phyloP scores from a whole-genome alignment of 2,113 vertebrate genomes.

The Rhea pennata region DNA sequence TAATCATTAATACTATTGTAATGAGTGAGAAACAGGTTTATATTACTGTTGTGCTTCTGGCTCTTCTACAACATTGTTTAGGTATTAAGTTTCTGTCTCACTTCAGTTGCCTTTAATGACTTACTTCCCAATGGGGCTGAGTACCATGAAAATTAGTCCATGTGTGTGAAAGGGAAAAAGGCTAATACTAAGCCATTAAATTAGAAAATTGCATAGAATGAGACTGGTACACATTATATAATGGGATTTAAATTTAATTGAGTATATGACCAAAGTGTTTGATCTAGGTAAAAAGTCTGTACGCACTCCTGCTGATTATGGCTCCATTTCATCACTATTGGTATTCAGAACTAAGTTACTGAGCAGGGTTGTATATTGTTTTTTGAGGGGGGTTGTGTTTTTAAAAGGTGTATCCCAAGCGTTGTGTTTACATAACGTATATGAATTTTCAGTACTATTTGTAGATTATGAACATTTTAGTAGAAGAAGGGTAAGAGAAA shows the following conservation, averaged over 20 bases:
- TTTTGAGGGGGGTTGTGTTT: neutral
- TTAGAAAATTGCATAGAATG: constrained; percentile 70
- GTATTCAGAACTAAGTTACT: constrained; percentile 29
- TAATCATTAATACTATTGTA: neutral
- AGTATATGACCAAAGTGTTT: constrained; percentile 64
- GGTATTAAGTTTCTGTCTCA: constrained; percentile 47
- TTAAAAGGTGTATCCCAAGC: neutral
- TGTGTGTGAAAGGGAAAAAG: constrained; percentile 56
- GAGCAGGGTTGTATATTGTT: neutral
- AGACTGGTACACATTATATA: constrained; percentile 64
- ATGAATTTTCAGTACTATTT: neutral
- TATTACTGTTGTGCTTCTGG: neutral
- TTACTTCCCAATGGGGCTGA: constrained; percentile 61
- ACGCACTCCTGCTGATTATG: constrained; percentile 66
- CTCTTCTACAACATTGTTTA: constrained; percentile 18
- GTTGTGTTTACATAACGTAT: neutral
- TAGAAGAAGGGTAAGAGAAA: neutral
- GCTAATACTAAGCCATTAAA: constrained; percentile 67
- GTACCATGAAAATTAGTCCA: constrained; percentile 58
- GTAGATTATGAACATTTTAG: neutral
- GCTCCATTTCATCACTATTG: constrained; percentile 45
- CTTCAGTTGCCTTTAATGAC: constrained; percentile 65
- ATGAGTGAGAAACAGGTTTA: constrained; percentile 24
- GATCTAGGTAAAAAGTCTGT: constrained; percentile 60
- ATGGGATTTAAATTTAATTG: constrained; percentile 76